Evolutionary conservation across 2,888 invertebrate genomes (phyloP), one percentile per base, ranked within the genome.

Genomic region (Trachelus tabidus): DNA sequence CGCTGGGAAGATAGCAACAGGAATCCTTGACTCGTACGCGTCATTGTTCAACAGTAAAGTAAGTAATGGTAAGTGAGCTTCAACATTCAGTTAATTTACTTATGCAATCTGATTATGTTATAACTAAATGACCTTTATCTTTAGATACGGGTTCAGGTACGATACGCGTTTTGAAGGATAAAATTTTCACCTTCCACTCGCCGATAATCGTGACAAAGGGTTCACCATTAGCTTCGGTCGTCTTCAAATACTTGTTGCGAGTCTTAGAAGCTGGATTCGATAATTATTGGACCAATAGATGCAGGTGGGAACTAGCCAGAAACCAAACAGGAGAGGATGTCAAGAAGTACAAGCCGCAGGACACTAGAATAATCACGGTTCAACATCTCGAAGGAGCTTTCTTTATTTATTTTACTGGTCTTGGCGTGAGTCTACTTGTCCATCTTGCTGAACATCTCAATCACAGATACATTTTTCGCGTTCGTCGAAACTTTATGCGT

Each of bases 151-250:
- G 40, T 40, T 15, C 15, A 40, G 40, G 40, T 40, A 40, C 40
- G 1, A 40, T 76, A 73, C 76, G 76, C 30, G 56, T 76, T 40
- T 68, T 76, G 40, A 33, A 71, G n/a, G 73, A 76, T 56, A 76
- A 73, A 73, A 30, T 73, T n/a, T 73, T 71, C 12, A 73, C 73
- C 12, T 76, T 68, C 34, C 76, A 76, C 6, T 40, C n/a, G 11
- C 73, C 76, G 34, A 40, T 76, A 23, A 73, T 34, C 73, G 56
- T 37, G 56, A 71, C 40, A 40, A 71, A 73, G 33, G 71, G 76
- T 15, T 76, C 76, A 33, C 76, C 76, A 12, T 73, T 76, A 12
- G 30, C 73, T 3, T 12, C 34, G 33, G 33, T 33, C 12, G 12
- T 76, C n/a, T 73, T 34, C 40, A 37, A 56, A 56, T 34, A 76